Evolutionary conservation across 2,888 invertebrate genomes (phyloP).

Genomic region (Limenitis camilla): DNA sequence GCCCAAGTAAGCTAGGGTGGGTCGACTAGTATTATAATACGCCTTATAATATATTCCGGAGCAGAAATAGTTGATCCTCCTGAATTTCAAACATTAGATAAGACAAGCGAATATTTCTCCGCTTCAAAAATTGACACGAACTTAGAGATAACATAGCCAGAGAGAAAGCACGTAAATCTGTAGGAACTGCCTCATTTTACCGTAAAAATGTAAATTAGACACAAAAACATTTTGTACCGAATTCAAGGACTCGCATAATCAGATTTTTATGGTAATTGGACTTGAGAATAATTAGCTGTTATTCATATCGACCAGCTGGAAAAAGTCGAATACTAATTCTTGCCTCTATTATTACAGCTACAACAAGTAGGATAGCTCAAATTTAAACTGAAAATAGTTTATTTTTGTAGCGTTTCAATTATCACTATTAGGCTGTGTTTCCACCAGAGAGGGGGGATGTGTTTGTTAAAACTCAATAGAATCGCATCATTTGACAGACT

Average conservation of each 20-base stretch:
- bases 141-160: constrained; percentile 10
- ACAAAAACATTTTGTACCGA: constrained; percentile 19
- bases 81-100: not conserved
- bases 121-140: constrained; percentile 6
- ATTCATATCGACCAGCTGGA: not conserved
- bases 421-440: too few species aligned
- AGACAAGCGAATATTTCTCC: not conserved
- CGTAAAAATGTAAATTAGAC: constrained; percentile 23
- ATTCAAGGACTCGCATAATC: constrained; percentile 17
- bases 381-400: too few species aligned
- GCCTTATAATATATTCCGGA: not conserved
- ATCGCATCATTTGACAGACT: too few species aligned
- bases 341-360: too few species aligned
- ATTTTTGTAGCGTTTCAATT: too few species aligned
- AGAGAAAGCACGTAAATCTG: constrained; percentile 15
- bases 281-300: constrained; percentile 9
- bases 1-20: too few species aligned
- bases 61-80: not conserved
- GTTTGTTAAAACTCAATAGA: too few species aligned
- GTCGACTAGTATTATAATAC: too few species aligned
- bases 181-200: constrained; percentile 13
- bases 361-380: too few species aligned
- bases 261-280: constrained; percentile 12
- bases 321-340: too few species aligned
- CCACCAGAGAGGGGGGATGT: too few species aligned